phyloP scores from a whole-genome alignment of 2,797 vertebrate species.

The Diplodus puntazzo region DNA sequence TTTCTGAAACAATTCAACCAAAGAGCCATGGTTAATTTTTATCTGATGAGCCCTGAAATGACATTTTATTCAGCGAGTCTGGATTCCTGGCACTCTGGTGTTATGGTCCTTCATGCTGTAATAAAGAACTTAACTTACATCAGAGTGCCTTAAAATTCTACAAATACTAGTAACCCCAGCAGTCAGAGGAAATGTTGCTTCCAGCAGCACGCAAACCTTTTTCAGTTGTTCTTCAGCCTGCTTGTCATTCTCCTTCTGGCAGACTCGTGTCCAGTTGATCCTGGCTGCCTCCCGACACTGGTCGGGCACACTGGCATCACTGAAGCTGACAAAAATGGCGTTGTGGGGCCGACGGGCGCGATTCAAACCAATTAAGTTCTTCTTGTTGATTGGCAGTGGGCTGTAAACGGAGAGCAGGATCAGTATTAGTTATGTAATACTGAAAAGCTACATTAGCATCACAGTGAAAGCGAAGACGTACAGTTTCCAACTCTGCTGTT shows the following conservation, averaged over 20 bases:
- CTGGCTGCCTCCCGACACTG: constrained; percentile 86
- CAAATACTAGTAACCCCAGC: neutral
- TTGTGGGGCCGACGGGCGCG: constrained; percentile 90
- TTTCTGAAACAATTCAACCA: neutral
- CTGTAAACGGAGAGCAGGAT: constrained; percentile 63
- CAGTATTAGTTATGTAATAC: neutral
- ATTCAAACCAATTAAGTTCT: constrained; percentile 89
- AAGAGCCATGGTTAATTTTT: neutral
- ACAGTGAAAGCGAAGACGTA: neutral
- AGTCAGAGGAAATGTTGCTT: neutral
- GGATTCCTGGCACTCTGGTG: neutral
- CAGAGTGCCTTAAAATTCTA: neutral
- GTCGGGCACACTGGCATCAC: constrained; percentile 81
- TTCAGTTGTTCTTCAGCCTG: constrained; percentile 84
- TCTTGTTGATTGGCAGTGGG: constrained; percentile 72
- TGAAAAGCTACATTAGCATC: neutral
- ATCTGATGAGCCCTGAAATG: neutral
- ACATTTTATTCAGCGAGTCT: neutral
- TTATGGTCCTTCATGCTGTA: neutral
- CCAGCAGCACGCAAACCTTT: constrained; percentile 75
- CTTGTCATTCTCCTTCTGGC: constrained; percentile 83
- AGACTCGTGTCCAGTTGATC: constrained; percentile 86
- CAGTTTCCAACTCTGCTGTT: neutral
- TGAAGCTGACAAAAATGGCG: constrained; percentile 92
- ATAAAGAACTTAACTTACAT: neutral